Base-by-base conservation (phyloP, 2,113 vertebrate species). In the Macrotis lagotis region DNA sequence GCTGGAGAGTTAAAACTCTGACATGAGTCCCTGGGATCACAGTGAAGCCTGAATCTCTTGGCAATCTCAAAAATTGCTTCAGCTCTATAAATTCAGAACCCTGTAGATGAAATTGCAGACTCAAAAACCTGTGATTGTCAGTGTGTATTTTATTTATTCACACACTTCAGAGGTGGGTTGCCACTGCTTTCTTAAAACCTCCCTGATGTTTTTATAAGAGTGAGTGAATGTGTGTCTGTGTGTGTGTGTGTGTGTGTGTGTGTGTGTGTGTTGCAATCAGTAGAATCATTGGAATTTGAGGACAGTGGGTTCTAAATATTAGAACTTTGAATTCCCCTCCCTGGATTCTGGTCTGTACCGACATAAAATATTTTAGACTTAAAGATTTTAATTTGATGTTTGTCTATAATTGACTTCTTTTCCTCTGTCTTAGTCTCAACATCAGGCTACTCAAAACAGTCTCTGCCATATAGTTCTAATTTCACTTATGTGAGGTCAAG, bases 121-220 rank as follows among this genome's bases (percentile, higher is more conserved):
- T 50, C 24, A 51, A 0, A 2, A 74, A 52, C 47, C 50, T 4
- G 8, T 0, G n/a, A n/a, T 2, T 11, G 7, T 11, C 66, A 1
- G 5, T 5, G 8, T 25, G 25, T 50, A 22, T n/a, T 48, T 74
- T 28, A 22, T 5, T 31, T 37, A 0, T 47, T 1, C 7, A 0
- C 2, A 5, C 2, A 0, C 0, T 0, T 44, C n/a, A n/a, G 7
- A 2, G 9, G 9, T 0, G 37, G n/a, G 37, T 52, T 0, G 44
- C 3, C 3, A 49, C 2, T 51, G 53, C 25, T 92, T 83, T 83
- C 66, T 83, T 83, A 83, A 83, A 83, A 83, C 37, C n/a, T 90
- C 55, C 28, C 44, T 3, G 0, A 53, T 24, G n/a, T 83, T 44
- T 83, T 44, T 83, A 19, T 83, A 44, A 2, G 4, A 10, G 16